A percentile compares a stretch with the other conserved stretches of the same genome.
Conservation (phyloP, 2,797 vertebrate species). For the Poeciliopsis gracilis region DNA sequence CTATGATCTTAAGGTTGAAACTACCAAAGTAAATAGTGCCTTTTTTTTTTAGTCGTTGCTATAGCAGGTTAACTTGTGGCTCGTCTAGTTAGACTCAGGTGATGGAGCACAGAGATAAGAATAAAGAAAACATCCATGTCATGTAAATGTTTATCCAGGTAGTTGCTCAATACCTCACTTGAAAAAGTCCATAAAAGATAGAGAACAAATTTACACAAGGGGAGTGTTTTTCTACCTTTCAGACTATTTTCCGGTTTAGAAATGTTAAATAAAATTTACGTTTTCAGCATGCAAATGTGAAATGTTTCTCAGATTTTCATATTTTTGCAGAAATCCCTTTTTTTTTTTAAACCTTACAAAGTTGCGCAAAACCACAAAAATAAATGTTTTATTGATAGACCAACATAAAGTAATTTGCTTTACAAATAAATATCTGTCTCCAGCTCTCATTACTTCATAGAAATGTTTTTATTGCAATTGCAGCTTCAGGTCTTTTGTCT, state of each 20-base stretch:
- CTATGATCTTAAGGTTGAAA: slow-evolving; percentile 36
- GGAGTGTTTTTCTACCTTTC: slow-evolving; percentile 45
- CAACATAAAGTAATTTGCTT: background rate
- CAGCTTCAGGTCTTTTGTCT: background rate
- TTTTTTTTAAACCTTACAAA: background rate
- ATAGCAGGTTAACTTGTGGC: slow-evolving; percentile 16
- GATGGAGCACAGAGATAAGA: slow-evolving; percentile 41
- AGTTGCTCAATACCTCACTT: slow-evolving; percentile 54
- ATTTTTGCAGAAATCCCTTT: background rate
- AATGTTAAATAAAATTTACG: background rate
- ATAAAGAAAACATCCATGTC: slow-evolving; percentile 39
- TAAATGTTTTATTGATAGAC: background rate
- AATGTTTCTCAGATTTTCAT: background rate
- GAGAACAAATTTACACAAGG: slow-evolving; percentile 44
- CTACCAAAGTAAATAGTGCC: slow-evolving; percentile 4
- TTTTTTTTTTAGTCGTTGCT: slow-evolving; percentile 23
- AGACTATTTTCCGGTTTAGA: background rate
- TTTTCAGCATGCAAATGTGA: background rate
- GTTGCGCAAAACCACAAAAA: background rate
- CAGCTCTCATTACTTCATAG: background rate
- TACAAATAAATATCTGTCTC: background rate
- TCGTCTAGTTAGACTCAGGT: slow-evolving; percentile 28
- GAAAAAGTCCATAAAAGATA: slow-evolving; percentile 33
- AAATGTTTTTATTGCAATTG: background rate
- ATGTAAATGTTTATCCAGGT: slow-evolving; percentile 66